These are phyloP conservation scores for Strigamia transsilvanica DNA, from an alignment of 2,888 invertebrate species.

Conservation along the genomic window DNA sequence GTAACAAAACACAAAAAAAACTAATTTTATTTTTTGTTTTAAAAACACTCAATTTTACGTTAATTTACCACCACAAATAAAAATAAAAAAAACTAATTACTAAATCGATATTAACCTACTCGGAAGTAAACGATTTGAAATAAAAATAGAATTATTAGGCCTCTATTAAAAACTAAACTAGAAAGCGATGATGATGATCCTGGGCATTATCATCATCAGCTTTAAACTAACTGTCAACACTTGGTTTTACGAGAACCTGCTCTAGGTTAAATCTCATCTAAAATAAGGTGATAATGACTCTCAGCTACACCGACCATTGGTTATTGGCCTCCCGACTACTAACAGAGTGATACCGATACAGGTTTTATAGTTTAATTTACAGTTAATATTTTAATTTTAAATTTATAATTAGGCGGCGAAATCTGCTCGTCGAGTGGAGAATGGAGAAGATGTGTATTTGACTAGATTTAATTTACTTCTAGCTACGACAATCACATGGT, in stretches of 20 bases:
- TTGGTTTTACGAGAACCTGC: background rate
- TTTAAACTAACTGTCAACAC: slow-evolving; percentile 2
- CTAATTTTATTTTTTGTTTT: background rate
- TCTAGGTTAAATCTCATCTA: background rate
- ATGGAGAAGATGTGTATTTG: too few relatives aligned
- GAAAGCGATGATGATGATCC: background rate
- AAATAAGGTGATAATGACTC: background rate
- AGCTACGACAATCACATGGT: too few relatives aligned
- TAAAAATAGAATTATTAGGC: background rate
- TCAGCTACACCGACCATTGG: background rate
- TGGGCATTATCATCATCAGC: background rate
- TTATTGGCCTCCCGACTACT: too few relatives aligned
- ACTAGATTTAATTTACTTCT: too few relatives aligned
- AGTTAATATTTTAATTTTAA: too few relatives aligned
- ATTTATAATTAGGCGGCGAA: too few relatives aligned
- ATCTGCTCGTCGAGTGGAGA: too few relatives aligned
- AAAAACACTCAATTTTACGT: background rate
- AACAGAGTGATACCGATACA: too few relatives aligned
- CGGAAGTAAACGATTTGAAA: slow-evolving; percentile 4
- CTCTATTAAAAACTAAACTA: background rate
- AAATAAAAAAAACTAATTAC: slow-evolving; percentile 1
- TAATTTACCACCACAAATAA: background rate
- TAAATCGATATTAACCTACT: background rate
- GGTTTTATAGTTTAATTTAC: too few relatives aligned
- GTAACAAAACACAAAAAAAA: background rate